phyloP scores from a whole-genome alignment of 2,888 invertebrate species.

The Temnothorax unifasciatus region DNA sequence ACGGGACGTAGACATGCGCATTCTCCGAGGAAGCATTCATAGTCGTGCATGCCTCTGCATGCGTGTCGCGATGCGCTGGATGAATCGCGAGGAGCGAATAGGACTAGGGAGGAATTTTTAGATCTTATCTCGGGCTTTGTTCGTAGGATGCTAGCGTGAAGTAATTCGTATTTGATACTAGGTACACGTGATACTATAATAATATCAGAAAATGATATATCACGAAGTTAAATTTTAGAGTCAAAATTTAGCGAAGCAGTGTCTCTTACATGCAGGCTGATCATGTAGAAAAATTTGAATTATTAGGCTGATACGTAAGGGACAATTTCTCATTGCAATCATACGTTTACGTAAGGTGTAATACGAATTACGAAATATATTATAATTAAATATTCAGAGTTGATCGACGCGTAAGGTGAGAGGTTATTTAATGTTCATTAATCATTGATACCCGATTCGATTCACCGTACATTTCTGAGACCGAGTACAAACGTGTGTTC shows the following conservation, averaged over 20 bases:
- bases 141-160: not conserved
- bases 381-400: not conserved
- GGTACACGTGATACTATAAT: not conserved
- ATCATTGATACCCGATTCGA: not conserved
- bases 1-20: slow-evolving; percentile 74
- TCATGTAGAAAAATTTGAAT: not conserved
- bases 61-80: slow-evolving; percentile 51
- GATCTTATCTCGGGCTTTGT: not conserved
- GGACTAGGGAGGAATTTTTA: not conserved
- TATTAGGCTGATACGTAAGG: not conserved
- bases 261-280: not conserved
- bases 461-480: not conserved
- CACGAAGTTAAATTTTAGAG: not conserved
- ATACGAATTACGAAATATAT: not conserved
- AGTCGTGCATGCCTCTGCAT: slow-evolving; percentile 40
- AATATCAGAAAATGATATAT: not conserved
- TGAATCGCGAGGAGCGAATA: slow-evolving; percentile 18
- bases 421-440: not conserved
- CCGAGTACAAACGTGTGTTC: not conserved
- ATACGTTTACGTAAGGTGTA: not conserved
- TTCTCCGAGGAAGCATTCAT: slow-evolving; percentile 74
- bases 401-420: not conserved
- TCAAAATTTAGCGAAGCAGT: not conserved
- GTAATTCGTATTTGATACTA: not conserved
- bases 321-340: not conserved